Base-by-base conservation (phyloP, 2,113 vertebrate species). In the Isichthys henryi region DNA sequence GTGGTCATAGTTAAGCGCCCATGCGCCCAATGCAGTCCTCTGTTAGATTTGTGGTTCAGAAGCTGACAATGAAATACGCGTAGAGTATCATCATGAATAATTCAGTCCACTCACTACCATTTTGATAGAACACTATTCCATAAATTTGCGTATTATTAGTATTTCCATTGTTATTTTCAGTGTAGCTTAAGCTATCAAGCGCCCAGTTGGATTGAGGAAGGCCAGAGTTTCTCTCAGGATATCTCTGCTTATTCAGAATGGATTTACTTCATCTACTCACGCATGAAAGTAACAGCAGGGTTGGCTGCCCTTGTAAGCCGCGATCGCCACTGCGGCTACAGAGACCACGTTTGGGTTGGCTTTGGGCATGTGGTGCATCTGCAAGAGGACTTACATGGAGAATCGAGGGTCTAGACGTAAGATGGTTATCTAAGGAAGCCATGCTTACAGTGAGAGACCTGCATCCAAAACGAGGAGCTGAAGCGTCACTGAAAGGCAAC, bases 371-470 rank as follows among this genome's bases (percentile, higher is more conserved):
- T 56, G 77, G 58, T 2, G 31, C 5, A 85, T 90, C 87, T 88
- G 89, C 88, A 70, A 89, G 85, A 90, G 6, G n/a, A 35, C 89
- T 90, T 53, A 88, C 77, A 85, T 86, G 90, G 88, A 56, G 31
- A 15, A 43, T 15, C 15, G 62, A 56, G 87, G 31, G 77, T 50
- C 19, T 70, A 52, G 52, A 86, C 58, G 58, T 82, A 84, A 91
- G 85, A 90, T 90, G 90, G 91, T 91, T 88, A 91, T 88, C 86
- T 74, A 62, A 88, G 53, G 87, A 88, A 43, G 66, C 86, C 62
- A 13, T 35, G 49, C 45, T 85, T 21, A 62, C 5, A 39, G 49
- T 39, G 15, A n/a, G 52, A 19, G 88, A 84, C 50, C 52, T 53
- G 43, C 5, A 83, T 58, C 52, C 35, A 43, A 49, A 21, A 52